phyloP scores from a whole-genome alignment of 2,113 vertebrate genomes.

The Ploceus nigricollis region DNA sequence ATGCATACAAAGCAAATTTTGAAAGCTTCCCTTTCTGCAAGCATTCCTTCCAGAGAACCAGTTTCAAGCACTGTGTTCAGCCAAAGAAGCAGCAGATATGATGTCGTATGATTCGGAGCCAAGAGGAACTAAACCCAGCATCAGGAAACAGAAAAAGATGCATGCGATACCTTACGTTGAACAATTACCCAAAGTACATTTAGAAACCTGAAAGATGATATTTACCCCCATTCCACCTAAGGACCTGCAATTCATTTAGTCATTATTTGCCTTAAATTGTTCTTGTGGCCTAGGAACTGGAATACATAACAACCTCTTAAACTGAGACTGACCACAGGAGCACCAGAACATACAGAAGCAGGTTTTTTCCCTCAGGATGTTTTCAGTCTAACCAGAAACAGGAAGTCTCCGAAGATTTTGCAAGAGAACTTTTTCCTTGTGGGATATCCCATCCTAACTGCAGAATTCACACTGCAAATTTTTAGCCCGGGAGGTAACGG shows the following conservation, averaged over 20 bases:
- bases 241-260: neutral
- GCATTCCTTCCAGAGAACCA: neutral
- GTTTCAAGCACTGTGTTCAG: neutral
- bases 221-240: neutral
- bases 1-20: conserved; percentile 6
- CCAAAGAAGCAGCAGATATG: neutral
- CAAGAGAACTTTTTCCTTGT: neutral
- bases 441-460: neutral
- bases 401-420: neutral
- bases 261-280: neutral
- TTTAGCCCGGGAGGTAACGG: neutral
- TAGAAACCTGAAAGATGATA: neutral
- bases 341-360: conserved; percentile 15
- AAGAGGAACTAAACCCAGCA: neutral
- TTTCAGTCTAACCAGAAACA: conserved; percentile 51
- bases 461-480: neutral
- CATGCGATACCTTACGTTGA: neutral
- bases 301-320: neutral
- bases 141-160: neutral
- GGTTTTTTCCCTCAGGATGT: conserved; percentile 38
- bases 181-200: neutral
- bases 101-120: neutral
- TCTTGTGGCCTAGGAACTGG: neutral
- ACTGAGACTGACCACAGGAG: conserved; percentile 30
- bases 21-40: conserved; percentile 19